Percentiles rank a stretch among this genome's conserved stretches.
phyloP scores from a whole-genome alignment of 2,888 invertebrate genomes.

The Xestia c-nigrum region DNA sequence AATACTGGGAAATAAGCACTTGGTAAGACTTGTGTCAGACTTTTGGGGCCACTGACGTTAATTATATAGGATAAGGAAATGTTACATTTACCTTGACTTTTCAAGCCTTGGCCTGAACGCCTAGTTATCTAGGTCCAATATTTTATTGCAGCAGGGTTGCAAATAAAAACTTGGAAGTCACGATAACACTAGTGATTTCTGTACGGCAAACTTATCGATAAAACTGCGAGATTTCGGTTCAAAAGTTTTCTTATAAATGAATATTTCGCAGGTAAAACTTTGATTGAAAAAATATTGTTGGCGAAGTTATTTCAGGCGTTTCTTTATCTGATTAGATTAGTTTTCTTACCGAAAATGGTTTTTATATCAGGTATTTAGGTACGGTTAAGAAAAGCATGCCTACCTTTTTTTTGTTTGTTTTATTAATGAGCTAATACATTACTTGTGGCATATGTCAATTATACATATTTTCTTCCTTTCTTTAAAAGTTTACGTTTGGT shows the following conservation, averaged over 20 bases:
- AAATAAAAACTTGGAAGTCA: slow-evolving; percentile 21
- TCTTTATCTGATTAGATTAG: background rate
- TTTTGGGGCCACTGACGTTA: too few species aligned
- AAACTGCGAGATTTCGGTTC: background rate
- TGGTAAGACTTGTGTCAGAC: too few species aligned
- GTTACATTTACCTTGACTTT: background rate
- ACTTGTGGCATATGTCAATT: background rate
- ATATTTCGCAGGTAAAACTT: slow-evolving; percentile 20
- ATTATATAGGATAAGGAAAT: background rate
- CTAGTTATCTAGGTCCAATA: slow-evolving; percentile 4
- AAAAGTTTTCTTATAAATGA: slow-evolving; percentile 1
- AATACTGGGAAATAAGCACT: too few species aligned
- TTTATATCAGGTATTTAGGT: background rate
- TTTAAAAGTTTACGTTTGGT: background rate
- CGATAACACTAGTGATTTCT: slow-evolving; percentile 27
- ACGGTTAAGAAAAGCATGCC: background rate
- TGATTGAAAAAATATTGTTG: slow-evolving; percentile 29
- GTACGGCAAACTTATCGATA: slow-evolving; percentile 7
- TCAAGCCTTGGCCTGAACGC: slow-evolving; percentile 20
- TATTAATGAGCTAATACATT: background rate
- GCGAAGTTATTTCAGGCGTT: background rate
- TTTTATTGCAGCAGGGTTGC: slow-evolving; percentile 24
- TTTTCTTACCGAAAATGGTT: background rate
- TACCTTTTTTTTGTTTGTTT: background rate
- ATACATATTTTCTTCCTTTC: background rate